These are phyloP conservation scores for Cephalopachus bancanus DNA, from an alignment of 2,797 vertebrate genomes.

Conservation along the genomic window DNA sequence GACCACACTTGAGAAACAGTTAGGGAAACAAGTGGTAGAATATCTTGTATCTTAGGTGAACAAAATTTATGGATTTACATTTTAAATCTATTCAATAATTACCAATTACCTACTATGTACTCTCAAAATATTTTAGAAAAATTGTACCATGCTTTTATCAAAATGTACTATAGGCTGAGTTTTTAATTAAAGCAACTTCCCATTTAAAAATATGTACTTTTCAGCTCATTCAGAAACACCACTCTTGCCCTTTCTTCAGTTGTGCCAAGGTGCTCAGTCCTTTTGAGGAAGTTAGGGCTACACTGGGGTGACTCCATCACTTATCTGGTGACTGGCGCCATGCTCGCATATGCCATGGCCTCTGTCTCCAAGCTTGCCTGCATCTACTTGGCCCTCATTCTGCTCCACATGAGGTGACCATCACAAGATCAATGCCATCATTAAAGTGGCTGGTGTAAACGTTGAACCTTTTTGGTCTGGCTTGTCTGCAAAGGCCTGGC, in stretches of 20 bases:
- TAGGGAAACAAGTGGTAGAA: too few relatives aligned
- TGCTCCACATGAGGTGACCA: not conserved
- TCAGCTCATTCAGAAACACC: rapidly evolving
- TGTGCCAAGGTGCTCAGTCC: not conserved
- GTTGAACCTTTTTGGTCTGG: not conserved
- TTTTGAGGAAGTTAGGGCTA: not conserved
- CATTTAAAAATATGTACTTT: not conserved
- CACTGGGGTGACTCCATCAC: not conserved
- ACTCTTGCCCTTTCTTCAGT: not conserved
- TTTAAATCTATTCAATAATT: too few relatives aligned
- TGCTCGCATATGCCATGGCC: not conserved
- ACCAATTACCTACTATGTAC: not conserved
- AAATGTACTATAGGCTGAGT: not conserved
- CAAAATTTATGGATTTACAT: not conserved
- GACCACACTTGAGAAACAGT: not conserved
- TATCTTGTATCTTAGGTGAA: not conserved
- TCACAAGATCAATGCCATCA: not conserved
- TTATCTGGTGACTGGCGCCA: not conserved
- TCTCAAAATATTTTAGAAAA: not conserved
- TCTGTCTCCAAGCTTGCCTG: not conserved
- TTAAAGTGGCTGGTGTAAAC: not conserved
- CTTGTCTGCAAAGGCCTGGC: not conserved
- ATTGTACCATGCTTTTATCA: not conserved
- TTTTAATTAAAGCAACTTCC: not conserved
- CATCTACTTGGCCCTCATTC: not conserved